Evolutionary conservation across 2,888 invertebrate species (phyloP).

Genomic region (Spialia ferax): DNA sequence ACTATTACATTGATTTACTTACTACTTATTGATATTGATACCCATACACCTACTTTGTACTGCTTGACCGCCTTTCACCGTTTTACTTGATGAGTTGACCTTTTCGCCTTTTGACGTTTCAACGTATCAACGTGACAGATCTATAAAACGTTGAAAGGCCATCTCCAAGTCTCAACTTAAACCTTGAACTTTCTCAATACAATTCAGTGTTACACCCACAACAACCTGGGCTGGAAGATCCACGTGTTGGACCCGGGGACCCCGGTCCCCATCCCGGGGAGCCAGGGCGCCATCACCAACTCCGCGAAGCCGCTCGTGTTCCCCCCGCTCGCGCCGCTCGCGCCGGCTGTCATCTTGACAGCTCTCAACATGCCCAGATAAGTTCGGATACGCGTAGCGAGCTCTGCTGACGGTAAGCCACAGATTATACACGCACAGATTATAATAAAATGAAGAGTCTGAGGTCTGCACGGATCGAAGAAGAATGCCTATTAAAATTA

Average conservation of each 20-base stretch:
- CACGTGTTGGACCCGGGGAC: constrained; percentile 92
- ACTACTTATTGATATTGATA: no score
- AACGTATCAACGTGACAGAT: no score
- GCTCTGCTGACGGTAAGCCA: constrained; percentile 50
- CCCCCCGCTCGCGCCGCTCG: constrained; percentile 42
- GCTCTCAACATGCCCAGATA: constrained; percentile 60
- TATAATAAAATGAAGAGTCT: background rate
- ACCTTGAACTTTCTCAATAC: no score
- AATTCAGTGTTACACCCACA: constrained; percentile 94
- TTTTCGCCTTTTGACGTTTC: no score
- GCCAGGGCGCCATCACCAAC: constrained; percentile 57
- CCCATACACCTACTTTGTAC: no score
- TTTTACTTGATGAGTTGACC: no score
- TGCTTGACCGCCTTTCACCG: no score
- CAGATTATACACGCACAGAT: background rate
- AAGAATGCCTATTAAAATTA: no score
- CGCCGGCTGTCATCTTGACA: constrained; percentile 51
- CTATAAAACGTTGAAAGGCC: no score
- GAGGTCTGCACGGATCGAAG: no score
- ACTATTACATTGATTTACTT: no score
- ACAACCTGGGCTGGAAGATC: constrained; percentile 97
- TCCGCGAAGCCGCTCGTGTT: constrained; percentile 45
- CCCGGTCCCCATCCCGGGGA: constrained; percentile 64
- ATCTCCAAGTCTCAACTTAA: no score
- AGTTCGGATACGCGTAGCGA: constrained; percentile 52